phyloP scores from a whole-genome alignment of 2,797 vertebrate genomes.

The Chaetodon trifasciatus region DNA sequence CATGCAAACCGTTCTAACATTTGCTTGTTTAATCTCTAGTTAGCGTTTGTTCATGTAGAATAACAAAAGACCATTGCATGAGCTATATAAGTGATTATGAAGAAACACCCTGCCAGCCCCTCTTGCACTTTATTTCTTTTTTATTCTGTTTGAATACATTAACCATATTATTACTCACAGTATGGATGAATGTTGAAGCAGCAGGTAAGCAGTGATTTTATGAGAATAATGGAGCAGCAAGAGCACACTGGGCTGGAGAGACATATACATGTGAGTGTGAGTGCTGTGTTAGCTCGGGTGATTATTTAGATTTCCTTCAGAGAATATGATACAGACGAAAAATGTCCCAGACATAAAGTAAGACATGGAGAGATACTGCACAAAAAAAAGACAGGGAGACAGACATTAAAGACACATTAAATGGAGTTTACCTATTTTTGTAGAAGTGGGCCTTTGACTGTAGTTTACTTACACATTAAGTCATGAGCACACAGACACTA shows the following conservation, averaged over 20 bases:
- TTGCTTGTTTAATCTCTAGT: background rate
- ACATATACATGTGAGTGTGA: background rate
- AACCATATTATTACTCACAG: background rate
- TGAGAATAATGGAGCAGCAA: background rate
- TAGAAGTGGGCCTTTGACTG: background rate
- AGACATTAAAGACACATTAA: background rate
- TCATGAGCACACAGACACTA: slow-evolving; percentile 1
- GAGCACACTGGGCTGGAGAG: background rate
- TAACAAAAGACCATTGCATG: background rate
- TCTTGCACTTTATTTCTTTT: background rate
- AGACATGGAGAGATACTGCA: background rate
- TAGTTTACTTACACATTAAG: slow-evolving; percentile 2
- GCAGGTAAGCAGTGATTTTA: slow-evolving; percentile 7
- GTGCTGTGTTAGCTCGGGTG: slow-evolving; percentile 24
- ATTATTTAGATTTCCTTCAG: slow-evolving; percentile 55
- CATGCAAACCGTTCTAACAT: background rate
- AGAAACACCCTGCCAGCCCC: background rate
- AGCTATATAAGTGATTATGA: background rate
- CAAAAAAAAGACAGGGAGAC: background rate
- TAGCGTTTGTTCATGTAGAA: background rate
- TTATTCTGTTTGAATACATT: background rate
- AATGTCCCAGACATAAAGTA: slow-evolving; percentile 5
- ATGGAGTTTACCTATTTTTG: background rate
- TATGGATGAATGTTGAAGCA: slow-evolving; percentile 2
- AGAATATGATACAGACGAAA: slow-evolving; percentile 30